These are phyloP conservation scores for Cerastis leucographa DNA, from an alignment of 2,888 invertebrate species.

Conservation along the genomic window DNA sequence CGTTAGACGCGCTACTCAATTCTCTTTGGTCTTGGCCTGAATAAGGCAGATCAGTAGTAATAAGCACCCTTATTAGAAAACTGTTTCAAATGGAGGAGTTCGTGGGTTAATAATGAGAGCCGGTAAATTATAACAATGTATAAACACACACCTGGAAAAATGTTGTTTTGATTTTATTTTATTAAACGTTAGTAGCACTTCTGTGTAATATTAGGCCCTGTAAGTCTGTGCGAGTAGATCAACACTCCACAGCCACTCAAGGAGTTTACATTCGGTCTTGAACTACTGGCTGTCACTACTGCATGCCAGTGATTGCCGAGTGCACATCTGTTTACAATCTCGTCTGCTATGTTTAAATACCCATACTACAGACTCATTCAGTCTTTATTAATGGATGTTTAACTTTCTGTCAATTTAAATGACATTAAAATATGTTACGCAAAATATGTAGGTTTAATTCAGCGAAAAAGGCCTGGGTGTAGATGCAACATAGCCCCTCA, in stretches of 20 bases:
- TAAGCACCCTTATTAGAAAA: not conserved
- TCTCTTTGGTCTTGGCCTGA: not conserved
- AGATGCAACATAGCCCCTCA: no score
- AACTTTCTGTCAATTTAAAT: not conserved
- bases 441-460: no score
- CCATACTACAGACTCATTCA: not conserved
- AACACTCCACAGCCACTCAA: not conserved
- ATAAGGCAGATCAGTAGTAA: not conserved
- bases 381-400: not conserved
- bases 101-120: not conserved
- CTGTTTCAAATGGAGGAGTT: not conserved
- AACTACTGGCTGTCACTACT: not conserved
- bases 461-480: no score
- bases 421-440: no score
- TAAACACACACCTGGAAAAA: no score
- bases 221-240: not conserved
- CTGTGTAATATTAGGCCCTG: not conserved
- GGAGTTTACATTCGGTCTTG: slow-evolving; percentile 8
- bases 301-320: not conserved
- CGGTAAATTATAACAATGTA: no score
- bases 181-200: not conserved
- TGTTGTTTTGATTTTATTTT: not conserved
- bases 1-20: not conserved
- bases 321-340: not conserved
- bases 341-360: not conserved